These are phyloP conservation scores for Buphagus erythrorhynchus DNA, from an alignment of 2,797 vertebrate genomes.

Conservation along the genomic window DNA sequence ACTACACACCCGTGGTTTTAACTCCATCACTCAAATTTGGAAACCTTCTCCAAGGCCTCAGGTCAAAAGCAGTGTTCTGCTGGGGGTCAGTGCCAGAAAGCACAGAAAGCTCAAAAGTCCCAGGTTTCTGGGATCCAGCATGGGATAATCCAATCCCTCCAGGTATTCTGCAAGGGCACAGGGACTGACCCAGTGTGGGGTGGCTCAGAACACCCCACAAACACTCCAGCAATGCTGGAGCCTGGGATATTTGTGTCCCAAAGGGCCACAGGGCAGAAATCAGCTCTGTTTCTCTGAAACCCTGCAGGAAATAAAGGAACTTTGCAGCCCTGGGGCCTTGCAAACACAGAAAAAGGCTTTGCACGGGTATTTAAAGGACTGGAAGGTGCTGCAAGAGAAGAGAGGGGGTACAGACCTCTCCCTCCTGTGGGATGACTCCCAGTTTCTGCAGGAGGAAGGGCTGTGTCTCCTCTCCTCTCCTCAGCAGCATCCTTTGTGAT, in stretches of 20 bases:
- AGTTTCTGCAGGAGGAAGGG: background rate
- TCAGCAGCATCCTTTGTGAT: background rate
- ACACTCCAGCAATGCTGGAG: background rate
- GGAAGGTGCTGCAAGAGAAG: background rate
- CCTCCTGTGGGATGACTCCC: background rate
- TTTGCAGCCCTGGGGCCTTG: background rate
- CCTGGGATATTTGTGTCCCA: background rate
- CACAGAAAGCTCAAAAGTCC: too few species aligned
- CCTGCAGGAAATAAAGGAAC: background rate
- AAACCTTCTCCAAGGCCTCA: too few species aligned
- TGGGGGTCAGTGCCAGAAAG: too few species aligned
- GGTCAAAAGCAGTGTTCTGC: too few species aligned
- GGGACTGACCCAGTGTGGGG: rapidly evolving
- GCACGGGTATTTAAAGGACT: rapidly evolving
- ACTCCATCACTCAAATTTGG: too few species aligned
- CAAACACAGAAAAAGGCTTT: background rate
- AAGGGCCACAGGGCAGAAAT: background rate
- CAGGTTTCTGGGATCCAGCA: too few species aligned
- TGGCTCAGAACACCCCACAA: background rate
- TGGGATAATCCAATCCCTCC: background rate
- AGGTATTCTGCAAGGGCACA: background rate
- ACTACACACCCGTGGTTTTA: too few species aligned
- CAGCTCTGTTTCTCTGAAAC: background rate
- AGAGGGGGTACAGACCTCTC: background rate
- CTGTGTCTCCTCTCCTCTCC: background rate